Evolutionary conservation across 2,797 vertebrate species (phyloP), one percentile per base, ranked within the genome.

Genomic region (Oreonectes daqikongensis): DNA sequence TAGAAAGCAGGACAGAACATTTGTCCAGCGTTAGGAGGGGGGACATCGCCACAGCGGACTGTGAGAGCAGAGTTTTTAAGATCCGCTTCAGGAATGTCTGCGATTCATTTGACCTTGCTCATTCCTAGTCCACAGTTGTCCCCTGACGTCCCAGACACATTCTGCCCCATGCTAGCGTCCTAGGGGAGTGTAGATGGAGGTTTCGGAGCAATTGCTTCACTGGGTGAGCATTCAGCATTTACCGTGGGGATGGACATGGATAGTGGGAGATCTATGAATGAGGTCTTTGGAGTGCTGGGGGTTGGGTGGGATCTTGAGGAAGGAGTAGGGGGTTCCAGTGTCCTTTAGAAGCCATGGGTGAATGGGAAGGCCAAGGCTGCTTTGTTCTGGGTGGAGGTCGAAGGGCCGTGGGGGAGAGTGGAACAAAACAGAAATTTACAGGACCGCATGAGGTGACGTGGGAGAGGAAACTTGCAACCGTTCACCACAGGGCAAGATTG

Each of bases 21-120:
- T 78, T 40, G 50, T 57, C 57, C 44, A 61, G 76, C 60, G 46
- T 69, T 30, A 61, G 38, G 30, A 35, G 48, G 20, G 30, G 64
- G 60, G 71, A 48, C 46, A 50, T 72, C 55, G 26, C 32, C 61
- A 68, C 64, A 71, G 53, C 24, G 59, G 78, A 77, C 79, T 84
- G 82, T 69, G 81, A 67, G 81, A 76, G 78, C 61, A 69, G 72
- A 81, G 83, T 88, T 81, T 86, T 82, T 79, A 79, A 82, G 83
- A 81, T 69, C 84, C 65, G 67, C 75, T 83, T 57, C 75, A 74
- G 85, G 81, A 86, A 88, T 87, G 82, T 81, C 74, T 71, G 40
- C 55, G 78, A 80, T 75, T 84, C 77, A 81, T 77, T 55, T 84
- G 81, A 84, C 82, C 83, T 79, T 72, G 76, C 65, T 79, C 61